A percentile compares a stretch with the other conserved stretches of the same genome.
Evolutionary conservation across 2,113 vertebrate species (phyloP).

Genomic region (Smithornis capensis): DNA sequence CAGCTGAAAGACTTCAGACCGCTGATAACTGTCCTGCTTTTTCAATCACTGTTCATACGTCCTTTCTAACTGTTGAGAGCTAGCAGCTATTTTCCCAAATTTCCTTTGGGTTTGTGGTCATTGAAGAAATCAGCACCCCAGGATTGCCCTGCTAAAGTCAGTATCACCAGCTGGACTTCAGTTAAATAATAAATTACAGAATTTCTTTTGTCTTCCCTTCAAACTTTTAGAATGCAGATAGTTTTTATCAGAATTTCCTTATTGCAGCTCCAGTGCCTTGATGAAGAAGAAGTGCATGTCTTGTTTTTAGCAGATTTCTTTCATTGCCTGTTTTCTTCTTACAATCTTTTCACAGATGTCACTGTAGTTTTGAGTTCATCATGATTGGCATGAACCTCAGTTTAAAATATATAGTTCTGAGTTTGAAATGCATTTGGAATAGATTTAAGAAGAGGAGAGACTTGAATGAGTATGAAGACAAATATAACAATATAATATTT

Average conservation of each 20-base stretch:
- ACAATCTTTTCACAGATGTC: neutral
- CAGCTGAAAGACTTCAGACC: neutral
- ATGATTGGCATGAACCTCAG: neutral
- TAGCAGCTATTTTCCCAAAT: neutral
- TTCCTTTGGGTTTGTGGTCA: neutral
- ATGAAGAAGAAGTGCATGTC: neutral
- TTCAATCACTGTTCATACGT: neutral
- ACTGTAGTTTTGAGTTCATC: neutral
- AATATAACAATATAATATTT: neutral
- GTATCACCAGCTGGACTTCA: rapidly evolving
- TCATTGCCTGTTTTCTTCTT: neutral
- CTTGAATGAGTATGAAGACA: neutral
- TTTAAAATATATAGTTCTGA: neutral
- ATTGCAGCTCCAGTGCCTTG: neutral
- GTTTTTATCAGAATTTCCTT: neutral
- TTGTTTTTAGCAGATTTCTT: neutral
- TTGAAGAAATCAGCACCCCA: neutral
- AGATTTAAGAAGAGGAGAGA: neutral
- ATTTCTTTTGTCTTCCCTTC: neutral
- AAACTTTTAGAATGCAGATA: neutral
- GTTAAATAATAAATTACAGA: neutral
- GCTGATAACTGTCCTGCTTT: neutral
- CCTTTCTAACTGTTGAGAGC: neutral
- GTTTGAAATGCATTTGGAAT: neutral
- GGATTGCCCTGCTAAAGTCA: neutral